These are phyloP conservation scores for Actias luna DNA, from an alignment of 2,888 invertebrate species.

Conservation along the genomic window DNA sequence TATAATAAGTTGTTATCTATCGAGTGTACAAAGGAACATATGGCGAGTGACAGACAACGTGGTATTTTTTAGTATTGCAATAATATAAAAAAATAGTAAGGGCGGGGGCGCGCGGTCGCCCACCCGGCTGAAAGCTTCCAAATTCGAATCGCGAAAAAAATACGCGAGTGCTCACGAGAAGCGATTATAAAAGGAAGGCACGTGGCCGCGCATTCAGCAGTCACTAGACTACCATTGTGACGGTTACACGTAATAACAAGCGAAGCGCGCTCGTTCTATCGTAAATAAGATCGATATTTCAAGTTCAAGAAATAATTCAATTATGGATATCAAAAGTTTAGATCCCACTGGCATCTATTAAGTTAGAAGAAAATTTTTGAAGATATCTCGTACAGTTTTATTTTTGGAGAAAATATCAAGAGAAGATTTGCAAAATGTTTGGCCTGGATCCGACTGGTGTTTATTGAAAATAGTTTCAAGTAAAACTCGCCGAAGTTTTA, in stretches of 20 bases:
- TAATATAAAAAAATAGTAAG: constrained; percentile 50
- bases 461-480: constrained; percentile 47
- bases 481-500: constrained; percentile 25
- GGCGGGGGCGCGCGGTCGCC: constrained; percentile 70
- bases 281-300: constrained; percentile 75
- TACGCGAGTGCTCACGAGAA: constrained; percentile 67
- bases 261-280: constrained; percentile 54
- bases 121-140: constrained; percentile 79
- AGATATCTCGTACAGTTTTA: constrained; percentile 15
- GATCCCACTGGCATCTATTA: constrained; percentile 77
- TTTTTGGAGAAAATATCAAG: constrained; percentile 20
- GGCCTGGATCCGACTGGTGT: constrained; percentile 70
- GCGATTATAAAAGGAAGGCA: constrained; percentile 70
- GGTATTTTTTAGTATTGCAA: constrained; percentile 54
- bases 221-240: constrained; percentile 54
- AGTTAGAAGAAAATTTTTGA: constrained; percentile 29
- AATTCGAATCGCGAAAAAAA: constrained; percentile 78
- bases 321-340: constrained; percentile 73
- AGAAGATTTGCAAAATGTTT: constrained; percentile 49
- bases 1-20: constrained; percentile 28
- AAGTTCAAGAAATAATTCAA: constrained; percentile 54
- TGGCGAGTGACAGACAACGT: constrained; percentile 50
- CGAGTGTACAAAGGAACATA: constrained; percentile 32
- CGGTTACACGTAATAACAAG: constrained; percentile 55
- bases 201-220: constrained; percentile 67